Percentiles rank a stretch among this genome's conserved stretches.
Evolutionary conservation across 2,797 vertebrate species (phyloP).

Genomic region (Staurois parvus): DNA sequence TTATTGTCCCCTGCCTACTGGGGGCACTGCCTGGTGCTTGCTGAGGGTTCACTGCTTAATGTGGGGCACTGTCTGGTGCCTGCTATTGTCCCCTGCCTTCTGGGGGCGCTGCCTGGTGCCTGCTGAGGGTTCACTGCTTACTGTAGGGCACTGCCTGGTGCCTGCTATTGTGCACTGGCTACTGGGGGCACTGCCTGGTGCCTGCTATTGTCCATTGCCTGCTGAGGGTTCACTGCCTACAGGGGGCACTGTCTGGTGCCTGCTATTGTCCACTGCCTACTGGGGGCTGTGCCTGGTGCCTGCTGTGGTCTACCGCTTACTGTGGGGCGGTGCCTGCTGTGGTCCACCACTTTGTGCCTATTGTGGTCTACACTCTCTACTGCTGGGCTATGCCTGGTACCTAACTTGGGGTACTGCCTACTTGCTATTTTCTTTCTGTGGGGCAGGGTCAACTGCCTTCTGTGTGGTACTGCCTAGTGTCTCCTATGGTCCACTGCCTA

Average conservation of each 20-base stretch:
- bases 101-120: not conserved
- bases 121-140: not conserved
- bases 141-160: not conserved
- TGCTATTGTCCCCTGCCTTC: not conserved
- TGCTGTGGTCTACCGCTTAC: too few relatives aligned
- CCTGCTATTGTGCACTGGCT: too few relatives aligned
- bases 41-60: not conserved
- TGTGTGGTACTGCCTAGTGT: not conserved
- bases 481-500: not conserved
- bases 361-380: too few relatives aligned
- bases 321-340: too few relatives aligned
- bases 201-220: too few relatives aligned
- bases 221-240: too few relatives aligned
- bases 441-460: too few relatives aligned
- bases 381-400: too few relatives aligned
- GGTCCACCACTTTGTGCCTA: too few relatives aligned
- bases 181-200: not conserved
- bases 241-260: not conserved
- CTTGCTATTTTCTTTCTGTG: too few relatives aligned
- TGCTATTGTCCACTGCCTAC: not conserved
- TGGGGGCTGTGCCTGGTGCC: not conserved
- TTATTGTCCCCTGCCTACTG: not conserved
- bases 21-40: too few relatives aligned
- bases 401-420: too few relatives aligned
- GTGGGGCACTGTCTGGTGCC: not conserved